Evolutionary conservation across 2,888 invertebrate species (phyloP).

Genomic region (Athalia rosae): DNA sequence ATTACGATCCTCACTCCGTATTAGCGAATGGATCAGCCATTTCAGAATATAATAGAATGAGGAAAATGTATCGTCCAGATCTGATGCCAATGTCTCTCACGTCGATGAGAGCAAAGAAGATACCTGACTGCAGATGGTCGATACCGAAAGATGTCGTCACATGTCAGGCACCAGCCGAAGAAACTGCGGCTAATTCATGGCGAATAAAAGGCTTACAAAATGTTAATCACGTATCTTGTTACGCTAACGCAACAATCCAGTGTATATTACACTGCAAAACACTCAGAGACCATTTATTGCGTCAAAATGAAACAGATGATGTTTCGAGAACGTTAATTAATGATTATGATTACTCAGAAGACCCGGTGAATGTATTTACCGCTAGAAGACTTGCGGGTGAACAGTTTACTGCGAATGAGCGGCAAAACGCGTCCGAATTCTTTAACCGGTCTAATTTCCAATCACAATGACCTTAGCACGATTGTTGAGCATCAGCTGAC

Average conservation of each 20-base stretch:
- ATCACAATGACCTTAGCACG: too few relatives aligned
- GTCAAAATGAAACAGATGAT: not conserved
- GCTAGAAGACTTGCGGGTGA: too few relatives aligned
- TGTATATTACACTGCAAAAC: constrained; percentile 9
- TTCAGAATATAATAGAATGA: too few relatives aligned
- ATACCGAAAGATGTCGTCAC: not conserved
- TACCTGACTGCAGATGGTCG: constrained; percentile 45
- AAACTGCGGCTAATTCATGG: not conserved
- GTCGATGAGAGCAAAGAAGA: constrained; percentile 27
- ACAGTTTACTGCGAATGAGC: too few relatives aligned
- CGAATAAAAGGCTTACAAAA: constrained; percentile 45
- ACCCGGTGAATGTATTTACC: too few relatives aligned
- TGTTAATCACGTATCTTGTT: constrained; percentile 43
- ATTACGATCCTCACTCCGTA: too few relatives aligned
- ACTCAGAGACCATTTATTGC: not conserved
- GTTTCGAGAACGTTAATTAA: not conserved
- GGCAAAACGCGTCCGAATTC: too few relatives aligned
- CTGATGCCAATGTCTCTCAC: constrained; percentile 40
- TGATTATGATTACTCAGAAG: too few relatives aligned
- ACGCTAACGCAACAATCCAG: constrained; percentile 12
- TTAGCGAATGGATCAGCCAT: too few relatives aligned
- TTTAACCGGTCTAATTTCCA: too few relatives aligned
- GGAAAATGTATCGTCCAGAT: constrained; percentile 40
- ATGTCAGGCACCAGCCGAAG: constrained; percentile 37
- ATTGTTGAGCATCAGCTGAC: too few relatives aligned